These are phyloP conservation scores for Cylindroiulus punctatus DNA, from an alignment of 2,888 invertebrate genomes.

Conservation along the genomic window DNA sequence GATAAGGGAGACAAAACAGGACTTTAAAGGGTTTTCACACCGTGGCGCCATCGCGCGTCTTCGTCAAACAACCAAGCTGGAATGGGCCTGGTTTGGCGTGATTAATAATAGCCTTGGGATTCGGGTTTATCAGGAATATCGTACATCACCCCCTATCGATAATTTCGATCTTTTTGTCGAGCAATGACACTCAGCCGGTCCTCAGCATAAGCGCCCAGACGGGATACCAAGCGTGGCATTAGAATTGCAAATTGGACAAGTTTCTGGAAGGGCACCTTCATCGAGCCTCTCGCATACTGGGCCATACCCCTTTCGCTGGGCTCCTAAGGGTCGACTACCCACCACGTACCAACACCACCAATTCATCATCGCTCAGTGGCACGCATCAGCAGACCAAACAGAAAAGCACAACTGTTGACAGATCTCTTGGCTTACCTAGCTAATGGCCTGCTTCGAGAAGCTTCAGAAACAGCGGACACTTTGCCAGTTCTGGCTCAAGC, in stretches of 20 bases:
- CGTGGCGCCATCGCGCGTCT: not conserved
- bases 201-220: not conserved
- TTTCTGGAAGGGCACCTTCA: conserved; percentile 32
- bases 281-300: conserved; percentile 1
- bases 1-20: not conserved
- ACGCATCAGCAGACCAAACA: not conserved
- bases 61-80: not conserved
- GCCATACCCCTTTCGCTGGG: conserved; percentile 6
- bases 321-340: conserved; percentile 16
- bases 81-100: not conserved
- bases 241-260: conserved; percentile 26
- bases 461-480: too few relatives aligned
- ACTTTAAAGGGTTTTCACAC: not conserved
- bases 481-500: too few relatives aligned
- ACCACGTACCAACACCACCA: not conserved
- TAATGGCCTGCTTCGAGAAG: not conserved
- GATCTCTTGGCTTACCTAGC: not conserved
- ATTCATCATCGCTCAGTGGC: conserved; percentile 5
- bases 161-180: conserved; percentile 17
- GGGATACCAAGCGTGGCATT: not conserved
- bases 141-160: conserved; percentile 26
- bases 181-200: conserved; percentile 19
- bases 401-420: not conserved
- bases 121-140: conserved; percentile 16
- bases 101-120: not conserved